These are phyloP conservation scores for Bettongia penicillata DNA, from an alignment of 2,113 vertebrate genomes.

Conservation along the genomic window DNA sequence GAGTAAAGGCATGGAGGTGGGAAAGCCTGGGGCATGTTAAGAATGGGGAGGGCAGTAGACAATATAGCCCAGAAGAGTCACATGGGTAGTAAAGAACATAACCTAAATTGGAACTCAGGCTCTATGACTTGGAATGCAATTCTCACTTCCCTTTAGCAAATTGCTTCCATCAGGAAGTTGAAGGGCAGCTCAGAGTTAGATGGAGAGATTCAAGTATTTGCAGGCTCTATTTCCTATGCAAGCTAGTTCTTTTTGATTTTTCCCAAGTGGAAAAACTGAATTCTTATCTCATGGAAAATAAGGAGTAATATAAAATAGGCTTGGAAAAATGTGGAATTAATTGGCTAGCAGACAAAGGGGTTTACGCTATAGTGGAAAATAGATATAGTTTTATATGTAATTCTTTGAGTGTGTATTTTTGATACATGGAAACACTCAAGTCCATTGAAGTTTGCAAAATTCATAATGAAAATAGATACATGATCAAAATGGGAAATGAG, in stretches of 20 bases:
- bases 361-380: not conserved
- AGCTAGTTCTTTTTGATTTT: not conserved
- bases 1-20: not conserved
- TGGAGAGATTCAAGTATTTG: not conserved
- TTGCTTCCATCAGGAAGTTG: not conserved
- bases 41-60: not conserved
- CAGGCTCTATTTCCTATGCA: not conserved
- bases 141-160: not conserved
- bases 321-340: not conserved
- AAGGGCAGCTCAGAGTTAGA: not conserved
- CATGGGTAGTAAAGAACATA: not conserved
- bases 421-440: not conserved
- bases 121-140: not conserved
- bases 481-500: not conserved
- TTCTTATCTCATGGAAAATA: not conserved
- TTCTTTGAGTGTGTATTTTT: not conserved
- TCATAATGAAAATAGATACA: not conserved
- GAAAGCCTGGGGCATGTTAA: not conserved
- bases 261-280: not conserved
- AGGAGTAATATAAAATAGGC: not conserved
- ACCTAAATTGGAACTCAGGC: not conserved
- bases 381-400: not conserved
- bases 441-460: not conserved
- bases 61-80: not conserved
- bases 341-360: not conserved